Evolutionary conservation across 2,797 vertebrate genomes (phyloP), one percentile per base, ranked within the genome.

Genomic region (Silurus lanzhouensis): DNA sequence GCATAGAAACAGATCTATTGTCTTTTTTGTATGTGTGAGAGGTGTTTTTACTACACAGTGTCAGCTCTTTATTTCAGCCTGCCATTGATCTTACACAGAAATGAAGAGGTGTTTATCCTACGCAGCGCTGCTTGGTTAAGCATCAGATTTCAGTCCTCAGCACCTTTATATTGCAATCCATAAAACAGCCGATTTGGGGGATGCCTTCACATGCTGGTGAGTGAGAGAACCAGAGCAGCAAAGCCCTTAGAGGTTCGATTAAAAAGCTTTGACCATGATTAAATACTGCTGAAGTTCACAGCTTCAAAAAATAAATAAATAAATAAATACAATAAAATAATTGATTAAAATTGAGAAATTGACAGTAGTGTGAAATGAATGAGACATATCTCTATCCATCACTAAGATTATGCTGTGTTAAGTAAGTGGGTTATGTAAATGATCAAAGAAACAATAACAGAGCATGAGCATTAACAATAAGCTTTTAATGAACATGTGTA

Each of bases 161-260:
- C 64, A 72, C 88, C 88, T 88, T 89, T 89, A 90, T 82, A 84
- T 82, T 74, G 83, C 22, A 44, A 76, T 87, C 89, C 90, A 89
- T 87, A 87, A 90, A 86, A 89, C 67, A 67, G 52, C 79, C 68
- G 64, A 82, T 80, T 89, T 85, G 52, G 82, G 81, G 76, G 31
- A 84, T 63, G 64, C 81, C 55, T 88, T 75, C 84, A 78, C 85
- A 87, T 20, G 87, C 88, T 84, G 78, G 8, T 52, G 87, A 89
- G 86, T 77, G 88, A 84, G 89, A 88, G 86, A 90, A 90, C 88
- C 88, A 84, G 87, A 71, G 87, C 83, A 68, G 84, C 86, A 85
- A 88, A 88, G 88, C 87, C 89, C 90, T 91, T 88, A 68, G 83
- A 88, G 91, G 88, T 87, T 89, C 88, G 91, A 90, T 93, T 92